A percentile compares a stretch with the other conserved stretches of the same genome.
These are phyloP conservation scores for Meteorus cinctellus DNA, from an alignment of 2,888 invertebrate species.

Conservation along the genomic window DNA sequence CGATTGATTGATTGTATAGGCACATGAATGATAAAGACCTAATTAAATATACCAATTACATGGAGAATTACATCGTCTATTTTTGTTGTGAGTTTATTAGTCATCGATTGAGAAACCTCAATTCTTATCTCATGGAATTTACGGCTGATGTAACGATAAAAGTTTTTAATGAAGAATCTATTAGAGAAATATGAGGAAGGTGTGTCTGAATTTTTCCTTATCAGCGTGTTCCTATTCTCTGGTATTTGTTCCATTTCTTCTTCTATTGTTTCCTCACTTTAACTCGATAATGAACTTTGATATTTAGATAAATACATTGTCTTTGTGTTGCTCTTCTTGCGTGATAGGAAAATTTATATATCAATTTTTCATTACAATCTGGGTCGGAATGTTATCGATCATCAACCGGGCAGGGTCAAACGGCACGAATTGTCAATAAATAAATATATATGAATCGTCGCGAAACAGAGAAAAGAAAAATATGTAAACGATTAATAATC, in stretches of 20 bases:
- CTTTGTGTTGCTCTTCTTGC: background rate
- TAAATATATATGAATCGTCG: background rate
- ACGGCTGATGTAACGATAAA: background rate
- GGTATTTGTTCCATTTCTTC: background rate
- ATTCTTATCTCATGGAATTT: background rate
- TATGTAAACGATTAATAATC: background rate
- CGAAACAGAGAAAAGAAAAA: background rate
- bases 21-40: slow-evolving; percentile 21
- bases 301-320: background rate
- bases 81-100: background rate
- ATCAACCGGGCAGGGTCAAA: background rate
- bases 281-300: background rate
- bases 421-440: background rate
- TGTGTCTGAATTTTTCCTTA: background rate
- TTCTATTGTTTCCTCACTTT: background rate
- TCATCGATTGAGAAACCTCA: background rate
- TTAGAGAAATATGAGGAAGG: background rate
- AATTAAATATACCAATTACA: slow-evolving; percentile 20
- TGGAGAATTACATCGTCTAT: background rate
- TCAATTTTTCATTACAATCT: background rate
- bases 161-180: background rate
- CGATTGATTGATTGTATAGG: slow-evolving; percentile 51
- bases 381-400: slow-evolving; percentile 10
- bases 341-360: slow-evolving; percentile 3
- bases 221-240: background rate